phyloP scores from a whole-genome alignment of 2,888 invertebrate genomes.

The Minunthozetes semirufus region DNA sequence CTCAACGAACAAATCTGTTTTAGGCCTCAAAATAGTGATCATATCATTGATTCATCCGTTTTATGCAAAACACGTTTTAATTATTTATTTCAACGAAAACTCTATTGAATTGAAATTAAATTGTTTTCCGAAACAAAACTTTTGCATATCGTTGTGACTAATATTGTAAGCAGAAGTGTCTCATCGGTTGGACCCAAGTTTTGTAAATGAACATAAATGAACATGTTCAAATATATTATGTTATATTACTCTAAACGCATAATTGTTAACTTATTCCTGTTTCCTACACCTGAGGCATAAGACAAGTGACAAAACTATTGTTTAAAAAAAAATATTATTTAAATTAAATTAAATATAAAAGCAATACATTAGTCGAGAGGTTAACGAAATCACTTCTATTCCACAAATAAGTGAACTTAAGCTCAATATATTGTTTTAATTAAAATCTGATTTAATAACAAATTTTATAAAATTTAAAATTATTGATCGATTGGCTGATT shows the following conservation, averaged over 20 bases:
- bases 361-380: neutral
- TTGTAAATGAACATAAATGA: too few relatives aligned
- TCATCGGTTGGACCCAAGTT: too few relatives aligned
- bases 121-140: too few relatives aligned
- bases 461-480: neutral
- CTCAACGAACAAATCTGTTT: neutral
- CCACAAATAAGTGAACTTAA: neutral
- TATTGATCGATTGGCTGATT: neutral
- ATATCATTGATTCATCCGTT: neutral
- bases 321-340: neutral
- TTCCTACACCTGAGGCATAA: too few relatives aligned
- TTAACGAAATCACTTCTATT: neutral
- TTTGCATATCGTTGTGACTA: too few relatives aligned
- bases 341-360: neutral
- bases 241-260: too few relatives aligned
- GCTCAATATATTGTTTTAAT: constrained; percentile 3
- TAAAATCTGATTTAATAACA: neutral
- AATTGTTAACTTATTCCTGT: too few relatives aligned
- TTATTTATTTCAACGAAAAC: too few relatives aligned
- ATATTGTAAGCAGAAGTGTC: too few relatives aligned
- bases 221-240: too few relatives aligned
- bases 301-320: too few relatives aligned
- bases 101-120: too few relatives aligned
- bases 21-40: neutral
- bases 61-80: neutral